These are phyloP conservation scores for Erebia ligea DNA, from an alignment of 2,888 invertebrate species.

Conservation along the genomic window DNA sequence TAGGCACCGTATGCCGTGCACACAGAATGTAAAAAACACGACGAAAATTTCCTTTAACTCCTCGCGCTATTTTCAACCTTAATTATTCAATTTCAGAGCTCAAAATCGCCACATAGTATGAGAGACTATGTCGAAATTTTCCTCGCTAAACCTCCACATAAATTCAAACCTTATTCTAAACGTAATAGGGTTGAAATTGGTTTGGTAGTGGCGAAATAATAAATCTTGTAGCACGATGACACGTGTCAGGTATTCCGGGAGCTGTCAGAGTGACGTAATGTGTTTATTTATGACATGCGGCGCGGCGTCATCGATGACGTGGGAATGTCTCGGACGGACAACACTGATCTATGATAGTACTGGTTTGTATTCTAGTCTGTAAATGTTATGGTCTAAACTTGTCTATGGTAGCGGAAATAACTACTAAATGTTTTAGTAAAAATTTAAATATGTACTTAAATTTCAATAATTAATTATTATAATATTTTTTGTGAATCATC, in stretches of 20 bases:
- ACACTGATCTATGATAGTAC: constrained; percentile 38
- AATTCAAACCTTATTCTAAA: constrained; percentile 40
- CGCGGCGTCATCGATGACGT: constrained; percentile 61
- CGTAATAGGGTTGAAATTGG: constrained; percentile 40
- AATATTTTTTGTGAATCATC: no score
- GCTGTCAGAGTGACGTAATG: constrained; percentile 74
- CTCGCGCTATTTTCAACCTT: constrained; percentile 41
- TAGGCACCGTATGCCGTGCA: constrained; percentile 53
- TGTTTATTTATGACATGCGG: constrained; percentile 70
- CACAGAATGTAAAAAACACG: constrained; percentile 46
- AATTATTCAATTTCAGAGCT: constrained; percentile 21
- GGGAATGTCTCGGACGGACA: constrained; percentile 50
- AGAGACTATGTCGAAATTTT: constrained; percentile 43
- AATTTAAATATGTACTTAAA: background rate
- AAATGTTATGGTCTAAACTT: background rate
- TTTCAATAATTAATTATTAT: no score
- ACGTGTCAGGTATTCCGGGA: constrained; percentile 69
- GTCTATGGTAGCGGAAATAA: background rate
- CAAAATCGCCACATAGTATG: constrained; percentile 43
- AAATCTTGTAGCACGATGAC: constrained; percentile 64
- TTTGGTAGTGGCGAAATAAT: constrained; percentile 38
- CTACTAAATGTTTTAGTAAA: background rate
- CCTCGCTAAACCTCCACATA: constrained; percentile 16
- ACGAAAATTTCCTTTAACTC: constrained; percentile 37
- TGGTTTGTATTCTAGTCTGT: background rate